phyloP scores from a whole-genome alignment of 2,797 vertebrate genomes.

The Decapterus maruadsi region DNA sequence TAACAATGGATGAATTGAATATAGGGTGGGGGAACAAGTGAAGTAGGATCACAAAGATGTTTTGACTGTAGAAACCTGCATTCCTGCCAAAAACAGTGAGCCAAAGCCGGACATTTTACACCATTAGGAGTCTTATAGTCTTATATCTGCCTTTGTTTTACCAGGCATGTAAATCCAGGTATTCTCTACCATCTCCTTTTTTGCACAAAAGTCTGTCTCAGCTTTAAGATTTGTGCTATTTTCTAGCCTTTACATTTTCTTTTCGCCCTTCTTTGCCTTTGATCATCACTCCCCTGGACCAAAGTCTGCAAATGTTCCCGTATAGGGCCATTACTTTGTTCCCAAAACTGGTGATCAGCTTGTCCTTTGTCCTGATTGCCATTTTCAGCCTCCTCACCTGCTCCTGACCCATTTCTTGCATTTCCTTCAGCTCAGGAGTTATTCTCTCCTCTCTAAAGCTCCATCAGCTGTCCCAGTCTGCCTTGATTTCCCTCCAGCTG shows the following conservation, averaged over 20 bases:
- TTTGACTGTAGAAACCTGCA: not conserved
- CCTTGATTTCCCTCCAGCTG: slow-evolving; percentile 53
- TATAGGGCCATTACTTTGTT: slow-evolving; percentile 16
- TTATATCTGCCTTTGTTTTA: slow-evolving; percentile 15
- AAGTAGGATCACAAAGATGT: not conserved
- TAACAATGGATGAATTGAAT: not conserved
- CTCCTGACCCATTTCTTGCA: slow-evolving; percentile 8
- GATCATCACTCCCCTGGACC: not conserved
- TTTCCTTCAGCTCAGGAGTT: slow-evolving; percentile 26
- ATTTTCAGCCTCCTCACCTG: slow-evolving; percentile 18
- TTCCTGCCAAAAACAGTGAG: not conserved
- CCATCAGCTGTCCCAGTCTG: slow-evolving; percentile 19
- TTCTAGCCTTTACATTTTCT: not conserved
- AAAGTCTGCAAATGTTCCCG: slow-evolving; percentile 13
- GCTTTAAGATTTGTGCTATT: not conserved
- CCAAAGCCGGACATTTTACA: slow-evolving; percentile 1
- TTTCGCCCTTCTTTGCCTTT: not conserved
- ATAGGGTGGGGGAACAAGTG: too few species aligned
- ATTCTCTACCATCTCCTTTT: not conserved
- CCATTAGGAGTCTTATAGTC: not conserved
- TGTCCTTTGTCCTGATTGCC: slow-evolving; percentile 18
- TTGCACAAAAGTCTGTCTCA: not conserved
- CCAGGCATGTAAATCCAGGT: not conserved
- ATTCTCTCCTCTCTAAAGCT: slow-evolving; percentile 13
- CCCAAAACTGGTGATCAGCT: slow-evolving; percentile 20